phyloP scores from a whole-genome alignment of 2,888 invertebrate genomes.

The Eupithecia vulgata region DNA sequence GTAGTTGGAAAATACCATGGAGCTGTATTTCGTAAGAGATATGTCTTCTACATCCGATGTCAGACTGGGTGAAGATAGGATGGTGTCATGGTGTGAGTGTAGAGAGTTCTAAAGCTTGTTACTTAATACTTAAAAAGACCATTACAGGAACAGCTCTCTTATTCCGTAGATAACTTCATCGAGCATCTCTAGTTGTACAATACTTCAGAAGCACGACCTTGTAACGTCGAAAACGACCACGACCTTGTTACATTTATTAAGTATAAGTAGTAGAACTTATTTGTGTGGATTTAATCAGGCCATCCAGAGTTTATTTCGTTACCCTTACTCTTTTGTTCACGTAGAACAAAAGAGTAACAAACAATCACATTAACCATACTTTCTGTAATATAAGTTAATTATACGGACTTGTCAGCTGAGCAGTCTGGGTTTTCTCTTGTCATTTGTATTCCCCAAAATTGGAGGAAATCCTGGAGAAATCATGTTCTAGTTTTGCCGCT shows the following conservation, averaged over 20 bases:
- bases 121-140: too few relatives aligned
- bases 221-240: not conserved
- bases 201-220: not conserved
- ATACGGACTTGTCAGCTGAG: slow-evolving; percentile 8
- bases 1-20: not conserved
- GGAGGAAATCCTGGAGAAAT: slow-evolving; percentile 14
- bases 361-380: not conserved
- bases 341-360: not conserved
- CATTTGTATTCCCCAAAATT: slow-evolving; percentile 16
- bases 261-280: not conserved
- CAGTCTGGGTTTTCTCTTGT: not conserved
- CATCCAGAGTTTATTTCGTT: not conserved
- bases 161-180: too few relatives aligned
- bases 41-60: not conserved
- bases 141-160: too few relatives aligned
- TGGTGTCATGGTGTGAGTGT: too few relatives aligned
- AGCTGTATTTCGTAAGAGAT: not conserved
- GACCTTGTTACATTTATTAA: too few relatives aligned
- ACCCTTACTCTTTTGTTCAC: not conserved
- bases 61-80: not conserved
- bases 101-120: not conserved
- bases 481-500: slow-evolving; percentile 18
- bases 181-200: too few relatives aligned
- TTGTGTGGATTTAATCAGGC: not conserved
- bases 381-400: slow-evolving; percentile 11